Conservation (phyloP, 2,888 invertebrate species). For the Apamea sordens region DNA sequence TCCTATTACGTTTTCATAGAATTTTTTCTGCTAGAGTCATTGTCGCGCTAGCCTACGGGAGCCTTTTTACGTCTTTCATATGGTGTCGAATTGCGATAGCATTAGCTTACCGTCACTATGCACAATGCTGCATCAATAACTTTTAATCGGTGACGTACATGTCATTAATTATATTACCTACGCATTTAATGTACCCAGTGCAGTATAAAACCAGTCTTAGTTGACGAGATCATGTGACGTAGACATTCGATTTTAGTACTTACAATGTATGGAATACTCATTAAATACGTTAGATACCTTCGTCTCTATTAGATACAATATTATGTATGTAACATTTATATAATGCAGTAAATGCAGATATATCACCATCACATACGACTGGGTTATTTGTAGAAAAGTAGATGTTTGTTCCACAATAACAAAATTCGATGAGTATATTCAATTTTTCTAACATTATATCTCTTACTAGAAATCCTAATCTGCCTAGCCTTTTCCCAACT, state of each 20-base stretch:
- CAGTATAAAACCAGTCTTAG: neutral
- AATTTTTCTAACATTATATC: too few relatives aligned
- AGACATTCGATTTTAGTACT: neutral
- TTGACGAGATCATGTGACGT: neutral
- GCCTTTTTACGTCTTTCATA: neutral
- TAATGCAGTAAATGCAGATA: neutral
- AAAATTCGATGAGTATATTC: too few relatives aligned
- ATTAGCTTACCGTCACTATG: neutral
- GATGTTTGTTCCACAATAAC: neutral
- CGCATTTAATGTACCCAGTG: constrained; percentile 12
- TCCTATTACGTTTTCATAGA: neutral
- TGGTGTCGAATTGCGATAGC: neutral
- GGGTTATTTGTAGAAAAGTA: neutral
- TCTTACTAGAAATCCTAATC: too few relatives aligned
- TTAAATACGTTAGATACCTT: neutral
- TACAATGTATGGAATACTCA: neutral
- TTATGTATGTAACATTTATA: neutral
- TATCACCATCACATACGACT: neutral
- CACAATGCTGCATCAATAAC: constrained; percentile 12
- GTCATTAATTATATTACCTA: neutral
- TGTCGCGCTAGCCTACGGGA: too few relatives aligned
- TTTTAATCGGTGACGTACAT: constrained; percentile 7
- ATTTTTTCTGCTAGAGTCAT: neutral
- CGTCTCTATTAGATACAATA: neutral
- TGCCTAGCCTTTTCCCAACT: too few relatives aligned